phyloP scores from a whole-genome alignment of 2,113 vertebrate species.

The Labrus mixtus region DNA sequence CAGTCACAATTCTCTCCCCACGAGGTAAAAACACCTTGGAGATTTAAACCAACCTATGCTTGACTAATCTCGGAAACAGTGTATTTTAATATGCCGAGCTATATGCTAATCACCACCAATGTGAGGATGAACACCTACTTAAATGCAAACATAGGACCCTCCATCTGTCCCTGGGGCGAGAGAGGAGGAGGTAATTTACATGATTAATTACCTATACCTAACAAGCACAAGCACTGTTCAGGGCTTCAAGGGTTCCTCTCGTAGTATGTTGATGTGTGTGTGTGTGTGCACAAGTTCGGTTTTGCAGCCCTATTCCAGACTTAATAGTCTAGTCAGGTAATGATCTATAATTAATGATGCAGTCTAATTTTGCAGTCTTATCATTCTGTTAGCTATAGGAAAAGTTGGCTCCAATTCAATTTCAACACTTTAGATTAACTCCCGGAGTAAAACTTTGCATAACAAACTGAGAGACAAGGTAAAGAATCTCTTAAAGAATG shows the following conservation, averaged over 20 bases:
- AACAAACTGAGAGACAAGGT: background rate
- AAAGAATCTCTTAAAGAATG: background rate
- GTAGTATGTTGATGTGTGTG: slow-evolving; percentile 35
- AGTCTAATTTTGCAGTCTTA: slow-evolving; percentile 38
- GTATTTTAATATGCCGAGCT: slow-evolving; percentile 53
- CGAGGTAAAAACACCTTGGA: slow-evolving; percentile 7
- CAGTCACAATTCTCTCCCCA: slow-evolving; percentile 7
- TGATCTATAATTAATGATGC: slow-evolving; percentile 64
- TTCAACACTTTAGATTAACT: slow-evolving; percentile 22
- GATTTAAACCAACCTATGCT: slow-evolving; percentile 41
- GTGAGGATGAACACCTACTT: slow-evolving; percentile 66
- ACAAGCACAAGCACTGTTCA: slow-evolving; percentile 56
- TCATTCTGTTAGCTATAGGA: slow-evolving; percentile 33
- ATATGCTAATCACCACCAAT: slow-evolving; percentile 64
- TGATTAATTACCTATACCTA: slow-evolving; percentile 80
- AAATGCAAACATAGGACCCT: slow-evolving; percentile 74
- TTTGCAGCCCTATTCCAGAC: slow-evolving; percentile 13
- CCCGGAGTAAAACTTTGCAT: background rate
- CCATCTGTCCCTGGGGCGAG: slow-evolving; percentile 67
- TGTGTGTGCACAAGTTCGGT: slow-evolving; percentile 11
- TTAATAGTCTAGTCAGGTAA: slow-evolving; percentile 60
- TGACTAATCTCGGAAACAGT: slow-evolving; percentile 39
- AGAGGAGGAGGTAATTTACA: slow-evolving; percentile 76
- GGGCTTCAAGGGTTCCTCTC: slow-evolving; percentile 52
- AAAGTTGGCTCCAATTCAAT: slow-evolving; percentile 27